A percentile compares a stretch with the other conserved stretches of the same genome.
phyloP scores from a whole-genome alignment of 1,140 invertebrate species.

The Nilaparvata lugens region DNA sequence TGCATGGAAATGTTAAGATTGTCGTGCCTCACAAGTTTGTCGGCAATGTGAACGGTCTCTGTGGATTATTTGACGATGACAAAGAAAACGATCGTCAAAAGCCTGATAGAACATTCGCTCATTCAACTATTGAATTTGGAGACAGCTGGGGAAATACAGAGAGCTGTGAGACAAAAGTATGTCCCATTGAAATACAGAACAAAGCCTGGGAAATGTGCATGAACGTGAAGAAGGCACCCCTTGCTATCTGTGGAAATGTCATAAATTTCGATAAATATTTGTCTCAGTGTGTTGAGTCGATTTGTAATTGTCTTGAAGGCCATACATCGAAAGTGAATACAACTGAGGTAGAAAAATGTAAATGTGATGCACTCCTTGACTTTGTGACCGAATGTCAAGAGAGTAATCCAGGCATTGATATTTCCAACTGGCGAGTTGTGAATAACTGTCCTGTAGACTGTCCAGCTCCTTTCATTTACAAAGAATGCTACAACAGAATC shows the following conservation, averaged over 20 bases:
- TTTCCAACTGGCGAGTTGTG: constrained; percentile 58
- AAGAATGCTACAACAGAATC: constrained; percentile 61
- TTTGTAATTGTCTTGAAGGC: constrained; percentile 51
- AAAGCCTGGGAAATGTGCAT: constrained; percentile 53
- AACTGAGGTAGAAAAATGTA: constrained; percentile 46
- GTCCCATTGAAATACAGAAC: constrained; percentile 45
- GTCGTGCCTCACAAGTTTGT: constrained; percentile 51
- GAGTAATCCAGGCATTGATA: constrained; percentile 45
- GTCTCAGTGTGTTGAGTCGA: constrained; percentile 58
- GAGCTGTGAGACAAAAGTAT: constrained; percentile 45
- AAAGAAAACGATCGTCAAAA: constrained; percentile 54
- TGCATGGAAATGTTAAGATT: constrained; percentile 57
- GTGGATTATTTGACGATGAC: constrained; percentile 62
- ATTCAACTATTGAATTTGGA: constrained; percentile 59
- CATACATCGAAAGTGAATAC: constrained; percentile 22
- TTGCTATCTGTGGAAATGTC: constrained; percentile 47
- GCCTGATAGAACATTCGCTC: constrained; percentile 51
- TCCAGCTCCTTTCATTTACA: constrained; percentile 58
- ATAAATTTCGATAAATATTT: constrained; percentile 55
- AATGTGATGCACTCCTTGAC: constrained; percentile 54
- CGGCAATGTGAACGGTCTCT: constrained; percentile 60
- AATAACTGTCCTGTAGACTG: constrained; percentile 59
- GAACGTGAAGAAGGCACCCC: constrained; percentile 40
- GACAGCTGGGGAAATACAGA: constrained; percentile 53
- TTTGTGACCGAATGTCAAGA: constrained; percentile 63